These are phyloP conservation scores for Phaethon lepturus DNA, from an alignment of 2,113 vertebrate species.

Conservation along the genomic window DNA sequence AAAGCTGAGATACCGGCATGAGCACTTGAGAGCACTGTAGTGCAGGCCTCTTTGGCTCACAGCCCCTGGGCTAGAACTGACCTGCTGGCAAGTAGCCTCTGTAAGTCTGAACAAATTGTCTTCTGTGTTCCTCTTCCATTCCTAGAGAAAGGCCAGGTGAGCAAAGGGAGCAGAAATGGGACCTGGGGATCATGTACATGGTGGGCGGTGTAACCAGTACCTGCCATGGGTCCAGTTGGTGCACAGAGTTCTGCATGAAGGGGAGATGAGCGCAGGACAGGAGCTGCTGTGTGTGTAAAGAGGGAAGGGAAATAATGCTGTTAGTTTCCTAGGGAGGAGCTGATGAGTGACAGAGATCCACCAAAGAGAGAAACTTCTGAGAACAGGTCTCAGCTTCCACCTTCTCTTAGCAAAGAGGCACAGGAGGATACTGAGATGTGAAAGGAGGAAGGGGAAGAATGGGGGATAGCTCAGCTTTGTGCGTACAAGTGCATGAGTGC, in stretches of 20 bases:
- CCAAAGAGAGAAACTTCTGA: neutral
- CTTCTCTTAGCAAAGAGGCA: neutral
- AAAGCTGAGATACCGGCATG: neutral
- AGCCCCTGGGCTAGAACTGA: neutral
- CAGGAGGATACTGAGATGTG: neutral
- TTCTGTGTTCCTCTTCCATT: neutral
- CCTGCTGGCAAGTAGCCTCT: neutral
- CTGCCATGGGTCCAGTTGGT: rapidly evolving
- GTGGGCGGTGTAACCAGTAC: neutral
- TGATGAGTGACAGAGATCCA: neutral
- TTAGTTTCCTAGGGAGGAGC: neutral
- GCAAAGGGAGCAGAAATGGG: neutral
- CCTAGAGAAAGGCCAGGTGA: neutral
- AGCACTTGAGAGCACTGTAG: neutral
- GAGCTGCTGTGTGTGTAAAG: neutral
- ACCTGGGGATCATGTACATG: neutral
- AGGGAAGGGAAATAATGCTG: neutral
- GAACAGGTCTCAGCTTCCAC: neutral
- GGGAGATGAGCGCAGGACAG: neutral
- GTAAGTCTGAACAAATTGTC: neutral
- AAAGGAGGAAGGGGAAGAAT: neutral
- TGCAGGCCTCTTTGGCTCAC: rapidly evolving
- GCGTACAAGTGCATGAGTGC: neutral
- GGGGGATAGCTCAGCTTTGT: neutral
- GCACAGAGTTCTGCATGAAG: neutral